Base-by-base conservation (phyloP, 2,797 vertebrate species). In the Pseudochirops cupreus region DNA sequence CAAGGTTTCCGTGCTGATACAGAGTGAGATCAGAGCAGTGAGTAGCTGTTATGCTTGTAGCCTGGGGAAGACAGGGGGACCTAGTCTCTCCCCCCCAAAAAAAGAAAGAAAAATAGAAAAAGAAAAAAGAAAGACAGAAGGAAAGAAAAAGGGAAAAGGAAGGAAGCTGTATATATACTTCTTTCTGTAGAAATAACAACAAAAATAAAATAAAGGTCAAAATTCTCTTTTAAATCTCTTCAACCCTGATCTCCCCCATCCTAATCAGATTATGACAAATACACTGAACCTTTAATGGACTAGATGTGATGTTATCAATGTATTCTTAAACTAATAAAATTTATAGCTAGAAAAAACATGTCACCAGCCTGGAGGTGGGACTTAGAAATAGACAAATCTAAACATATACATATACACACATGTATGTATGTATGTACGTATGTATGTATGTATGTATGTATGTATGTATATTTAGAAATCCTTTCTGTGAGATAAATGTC, bases 371-470 rank as follows among this genome's bases (percentile, higher is more conserved):
- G 1, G 26, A 96, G 92, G 55, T 74, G 59, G 87, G 96, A 50
- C 29, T 94, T 56, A 92, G 93, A 97, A 96, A 97, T 59, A 95
- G 74, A 82, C 39, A 82, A 74, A 46, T 46, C 67, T 82, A 82
- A 46, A 82, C 24, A 82, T 82, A 46, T 26, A 82, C 24, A 46
- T 26, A 82, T 39, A 89, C 10, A 53, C 10, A 53, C 1, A 53
- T 53, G 6, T 10, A 53, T 53, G 10, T 53, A 54, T 54, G 10
- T 54, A 53, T 53, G 6, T 10, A 53, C 10, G 10, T 53, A 54
- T 54, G 10, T 54, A 52, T 52, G 7, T 52, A 4, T 52, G 7
- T 52, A 53, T 53, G 10, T 53, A 53, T 53, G 10, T 54, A 54
- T 54, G 10, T 54, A 54, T 54, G 10, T 12, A 87, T 11, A 87